Conservation (phyloP, 2,888 invertebrate species). For the Xylocampa areola region DNA sequence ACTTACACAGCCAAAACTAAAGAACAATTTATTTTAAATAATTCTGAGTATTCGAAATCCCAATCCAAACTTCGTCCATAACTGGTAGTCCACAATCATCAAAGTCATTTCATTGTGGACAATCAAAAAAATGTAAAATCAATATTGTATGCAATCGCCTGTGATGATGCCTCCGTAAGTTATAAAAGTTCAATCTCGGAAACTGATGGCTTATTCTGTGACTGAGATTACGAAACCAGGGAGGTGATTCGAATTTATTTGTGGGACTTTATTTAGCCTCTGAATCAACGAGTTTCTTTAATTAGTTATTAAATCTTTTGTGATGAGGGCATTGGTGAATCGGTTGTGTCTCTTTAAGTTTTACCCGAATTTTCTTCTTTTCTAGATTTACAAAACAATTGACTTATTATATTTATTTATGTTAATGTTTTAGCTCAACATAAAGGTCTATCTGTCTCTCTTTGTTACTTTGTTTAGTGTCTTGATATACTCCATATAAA, state of each 20-base stretch:
- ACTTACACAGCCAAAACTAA: background rate
- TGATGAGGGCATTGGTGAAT: no score
- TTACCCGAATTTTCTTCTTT: no score
- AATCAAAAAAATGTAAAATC: constrained; percentile 75
- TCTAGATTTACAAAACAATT: no score
- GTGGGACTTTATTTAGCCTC: background rate
- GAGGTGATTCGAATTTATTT: background rate
- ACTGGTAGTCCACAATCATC: constrained; percentile 42
- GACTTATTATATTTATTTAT: no score
- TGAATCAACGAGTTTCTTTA: background rate
- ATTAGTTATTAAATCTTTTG: no score
- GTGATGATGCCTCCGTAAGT: constrained; percentile 69
- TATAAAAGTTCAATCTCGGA: constrained; percentile 75
- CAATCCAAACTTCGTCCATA: constrained; percentile 23
- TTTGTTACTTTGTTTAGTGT: no score
- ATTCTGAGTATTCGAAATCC: constrained; percentile 28
- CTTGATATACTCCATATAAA: no score
- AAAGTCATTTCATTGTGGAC: constrained; percentile 62
- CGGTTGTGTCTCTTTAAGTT: no score
- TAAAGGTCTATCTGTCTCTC: no score
- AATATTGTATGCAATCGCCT: constrained; percentile 78
- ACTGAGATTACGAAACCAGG: background rate
- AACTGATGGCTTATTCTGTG: constrained; percentile 66
- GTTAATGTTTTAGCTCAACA: no score
- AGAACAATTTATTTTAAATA: constrained; percentile 5